These are phyloP conservation scores for Microchirus variegatus DNA, from an alignment of 2,797 vertebrate species.

Conservation along the genomic window DNA sequence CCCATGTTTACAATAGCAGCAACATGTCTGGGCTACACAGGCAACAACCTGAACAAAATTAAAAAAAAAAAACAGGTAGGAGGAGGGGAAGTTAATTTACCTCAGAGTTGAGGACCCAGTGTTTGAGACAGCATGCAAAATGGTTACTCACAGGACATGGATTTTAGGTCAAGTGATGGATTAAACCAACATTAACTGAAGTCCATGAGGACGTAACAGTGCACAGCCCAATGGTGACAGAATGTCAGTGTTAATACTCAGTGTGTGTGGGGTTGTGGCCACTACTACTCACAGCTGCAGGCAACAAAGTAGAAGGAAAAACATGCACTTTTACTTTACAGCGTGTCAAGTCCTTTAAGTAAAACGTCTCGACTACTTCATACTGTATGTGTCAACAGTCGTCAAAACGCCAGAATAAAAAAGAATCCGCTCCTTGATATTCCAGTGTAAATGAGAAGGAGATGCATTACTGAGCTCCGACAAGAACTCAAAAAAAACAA, in stretches of 20 bases:
- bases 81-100: slow-evolving; percentile 27
- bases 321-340: slow-evolving; percentile 59
- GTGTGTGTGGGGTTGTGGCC: slow-evolving; percentile 32
- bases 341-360: slow-evolving; percentile 43
- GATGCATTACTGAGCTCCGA: slow-evolving; percentile 41
- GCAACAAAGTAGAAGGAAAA: slow-evolving; percentile 40
- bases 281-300: slow-evolving; percentile 32
- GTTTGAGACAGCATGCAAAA: slow-evolving; percentile 73
- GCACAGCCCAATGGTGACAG: slow-evolving; percentile 64
- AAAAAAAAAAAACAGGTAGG: not conserved
- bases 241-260: slow-evolving; percentile 63
- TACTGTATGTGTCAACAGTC: slow-evolving; percentile 25
- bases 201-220: slow-evolving; percentile 63
- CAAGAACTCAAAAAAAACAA: slow-evolving; percentile 35
- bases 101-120: slow-evolving; percentile 72
- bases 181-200: slow-evolving; percentile 45
- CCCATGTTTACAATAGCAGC: slow-evolving; percentile 72
- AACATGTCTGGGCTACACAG: slow-evolving; percentile 63
- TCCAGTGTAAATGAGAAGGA: slow-evolving; percentile 73
- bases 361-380: slow-evolving; percentile 51
- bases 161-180: slow-evolving; percentile 52
- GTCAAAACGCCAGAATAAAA: slow-evolving; percentile 36
- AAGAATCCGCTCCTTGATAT: slow-evolving; percentile 55
- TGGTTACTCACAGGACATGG: slow-evolving; percentile 46
- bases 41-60: slow-evolving; percentile 32